Conservation (phyloP, 1,140 invertebrate genomes). For the Aphis craccivora region DNA sequence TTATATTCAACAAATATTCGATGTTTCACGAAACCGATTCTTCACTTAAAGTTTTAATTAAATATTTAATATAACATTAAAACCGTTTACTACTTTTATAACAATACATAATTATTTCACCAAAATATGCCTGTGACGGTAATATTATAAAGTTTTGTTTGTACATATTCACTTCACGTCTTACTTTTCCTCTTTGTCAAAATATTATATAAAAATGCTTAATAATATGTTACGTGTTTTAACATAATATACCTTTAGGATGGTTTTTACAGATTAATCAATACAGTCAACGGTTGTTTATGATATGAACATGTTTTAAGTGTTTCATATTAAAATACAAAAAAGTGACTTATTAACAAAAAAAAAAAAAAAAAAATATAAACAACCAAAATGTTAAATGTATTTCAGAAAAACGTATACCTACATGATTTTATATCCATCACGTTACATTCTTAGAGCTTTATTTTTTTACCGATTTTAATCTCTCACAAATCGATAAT, state of each 20-base stretch:
- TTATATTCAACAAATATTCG: conserved; percentile 5
- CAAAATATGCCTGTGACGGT: neutral
- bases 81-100: neutral
- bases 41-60: conserved; percentile 23
- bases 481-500: neutral
- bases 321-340: neutral
- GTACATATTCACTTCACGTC: neutral
- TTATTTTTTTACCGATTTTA: neutral
- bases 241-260: neutral
- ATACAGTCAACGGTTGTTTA: neutral
- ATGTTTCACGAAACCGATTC: neutral
- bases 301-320: neutral
- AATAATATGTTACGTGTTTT: neutral
- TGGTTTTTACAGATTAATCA: neutral
- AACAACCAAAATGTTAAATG: neutral
- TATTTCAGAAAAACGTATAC: neutral
- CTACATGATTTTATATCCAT: too few species aligned
- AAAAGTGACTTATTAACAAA: neutral
- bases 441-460: neutral
- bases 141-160: conserved; percentile 16
- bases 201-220: neutral
- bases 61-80: neutral
- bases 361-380: neutral
- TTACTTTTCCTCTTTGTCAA: neutral
- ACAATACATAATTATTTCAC: neutral